A percentile compares a stretch with the other conserved stretches of the same genome.
Evolutionary conservation across 1,140 invertebrate species (phyloP).

Genomic region (Drosophila grimshawi): DNA sequence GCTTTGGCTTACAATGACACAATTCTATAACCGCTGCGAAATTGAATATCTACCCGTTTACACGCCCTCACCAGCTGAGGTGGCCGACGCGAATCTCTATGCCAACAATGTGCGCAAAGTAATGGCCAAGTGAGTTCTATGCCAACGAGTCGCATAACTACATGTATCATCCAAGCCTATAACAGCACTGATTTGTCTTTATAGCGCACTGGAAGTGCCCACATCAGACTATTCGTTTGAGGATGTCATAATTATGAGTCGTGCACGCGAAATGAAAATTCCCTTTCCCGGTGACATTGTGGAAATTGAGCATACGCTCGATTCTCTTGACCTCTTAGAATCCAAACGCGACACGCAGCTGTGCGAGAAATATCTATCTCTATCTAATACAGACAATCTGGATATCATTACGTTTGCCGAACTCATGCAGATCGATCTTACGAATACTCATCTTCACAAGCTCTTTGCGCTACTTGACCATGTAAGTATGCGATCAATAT

Average conservation of each 20-base stretch:
- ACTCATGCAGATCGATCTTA: slow-evolving; percentile 64
- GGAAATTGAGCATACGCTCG: slow-evolving; percentile 91
- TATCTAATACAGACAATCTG: slow-evolving; percentile 64
- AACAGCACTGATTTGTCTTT: not conserved
- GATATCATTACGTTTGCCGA: slow-evolving; percentile 76
- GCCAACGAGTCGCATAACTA: not conserved
- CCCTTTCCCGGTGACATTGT: slow-evolving; percentile 90
- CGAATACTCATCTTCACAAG: slow-evolving; percentile 65
- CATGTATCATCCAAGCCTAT: no score
- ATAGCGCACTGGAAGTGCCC: slow-evolving; percentile 91
- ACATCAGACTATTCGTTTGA: slow-evolving; percentile 97
- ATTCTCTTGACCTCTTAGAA: slow-evolving; percentile 85
- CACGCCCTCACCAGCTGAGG: slow-evolving; percentile 93
- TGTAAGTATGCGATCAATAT: slow-evolving; percentile 39
- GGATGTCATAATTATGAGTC: slow-evolving; percentile 93
- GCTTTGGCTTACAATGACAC: slow-evolving; percentile 95
- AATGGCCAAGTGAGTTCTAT: slow-evolving; percentile 93
- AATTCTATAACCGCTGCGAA: slow-evolving; percentile 95
- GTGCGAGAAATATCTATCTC: slow-evolving; percentile 47
- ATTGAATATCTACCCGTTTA: slow-evolving; percentile 98
- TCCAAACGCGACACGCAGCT: slow-evolving; percentile 61
- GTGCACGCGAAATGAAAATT: slow-evolving; percentile 92
- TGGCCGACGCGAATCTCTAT: slow-evolving; percentile 94
- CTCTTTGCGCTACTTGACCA: slow-evolving; percentile 76
- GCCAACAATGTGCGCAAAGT: slow-evolving; percentile 95